Conservation (phyloP, 2,888 invertebrate genomes). For the Chloromyia formosa region DNA sequence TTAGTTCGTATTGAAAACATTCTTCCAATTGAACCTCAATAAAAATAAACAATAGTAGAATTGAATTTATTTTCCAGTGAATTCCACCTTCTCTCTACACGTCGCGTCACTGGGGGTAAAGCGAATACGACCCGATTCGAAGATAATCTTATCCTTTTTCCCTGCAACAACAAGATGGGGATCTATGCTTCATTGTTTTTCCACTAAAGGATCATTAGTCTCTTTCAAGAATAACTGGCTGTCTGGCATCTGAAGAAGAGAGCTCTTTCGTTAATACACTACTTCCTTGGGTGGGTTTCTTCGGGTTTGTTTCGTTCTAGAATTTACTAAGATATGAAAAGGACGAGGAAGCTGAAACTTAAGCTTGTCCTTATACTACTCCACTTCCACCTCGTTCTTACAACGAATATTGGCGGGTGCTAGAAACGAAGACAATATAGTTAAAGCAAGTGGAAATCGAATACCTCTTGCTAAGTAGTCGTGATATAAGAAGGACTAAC, state of each 20-base stretch:
- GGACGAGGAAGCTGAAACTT: not conserved
- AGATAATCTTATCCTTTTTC: conserved; percentile 28
- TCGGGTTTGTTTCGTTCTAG: not conserved
- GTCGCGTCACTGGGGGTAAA: no score
- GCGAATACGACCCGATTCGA: not conserved
- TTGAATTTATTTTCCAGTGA: not conserved
- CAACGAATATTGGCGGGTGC: not conserved
- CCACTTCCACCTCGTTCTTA: no score
- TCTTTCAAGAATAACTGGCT: conserved; percentile 52
- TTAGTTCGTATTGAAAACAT: conserved; percentile 5
- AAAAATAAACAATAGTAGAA: conserved; percentile 6
- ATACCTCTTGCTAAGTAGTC: conserved; percentile 17
- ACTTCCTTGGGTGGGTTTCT: conserved; percentile 23
- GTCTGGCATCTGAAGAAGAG: conserved; percentile 44
- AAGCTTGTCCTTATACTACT: no score
- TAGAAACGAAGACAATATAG: not conserved
- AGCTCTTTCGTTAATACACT: conserved; percentile 37
- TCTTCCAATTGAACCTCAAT: not conserved
- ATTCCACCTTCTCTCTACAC: not conserved
- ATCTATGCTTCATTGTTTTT: conserved; percentile 38
- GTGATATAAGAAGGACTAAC: not conserved
- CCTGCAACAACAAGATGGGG: conserved; percentile 8
- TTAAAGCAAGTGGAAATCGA: conserved; percentile 5
- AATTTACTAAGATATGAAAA: not conserved
- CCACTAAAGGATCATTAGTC: conserved; percentile 53